Base-by-base conservation (phyloP, 2,113 vertebrate species). In the Spheniscus mendiculus region DNA sequence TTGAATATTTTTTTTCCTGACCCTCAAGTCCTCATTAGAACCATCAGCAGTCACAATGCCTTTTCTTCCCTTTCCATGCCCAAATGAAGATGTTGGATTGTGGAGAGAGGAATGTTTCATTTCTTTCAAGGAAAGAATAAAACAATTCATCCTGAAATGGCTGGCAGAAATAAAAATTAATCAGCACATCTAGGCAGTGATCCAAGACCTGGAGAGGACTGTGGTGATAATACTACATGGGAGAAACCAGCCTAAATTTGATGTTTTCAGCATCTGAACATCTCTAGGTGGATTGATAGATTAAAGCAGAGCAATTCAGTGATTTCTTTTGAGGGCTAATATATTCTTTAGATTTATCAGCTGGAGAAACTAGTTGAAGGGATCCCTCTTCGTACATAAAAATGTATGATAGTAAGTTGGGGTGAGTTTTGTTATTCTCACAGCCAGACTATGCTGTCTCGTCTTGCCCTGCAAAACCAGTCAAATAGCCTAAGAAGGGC, bases 121-220 rank as follows among this genome's bases (percentile, higher is more conserved):
- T 94, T 97, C 32, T 93, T 89, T 93, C 74, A 88, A 88, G 47
- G 55, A 92, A 93, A 89, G 80, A 70, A 77, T 83, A 67, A 90
- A 93, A 53, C 34, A 88, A 36, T 81, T 90, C 20, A 49, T 85
- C 34, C 62, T 91, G 79, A 86, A 96, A 80, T 86, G 83, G 50
- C 59, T 90, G 42, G 42, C 85, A 93, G 79, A 94, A 96, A 56
- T 76, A 30, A 93, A 94, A 94, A 61, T 58, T 72, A 47, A 80
- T 91, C 62, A 79, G 47, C 70, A 29, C 69, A 72, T 73, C 80
- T 86, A 87, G 82, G 86, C 81, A 94, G 47, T 40, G 62, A 56
- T 94, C 79, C 76, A 95, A 63, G 74, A 84, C 16, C 15, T 81
- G 34, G 29, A 84, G 44, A 84, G 42, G 40, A 45, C 36, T 78